Evolutionary conservation across 2,113 vertebrate species (phyloP), one percentile per base, ranked within the genome.

Genomic region (Plecturocebus donacophilus): DNA sequence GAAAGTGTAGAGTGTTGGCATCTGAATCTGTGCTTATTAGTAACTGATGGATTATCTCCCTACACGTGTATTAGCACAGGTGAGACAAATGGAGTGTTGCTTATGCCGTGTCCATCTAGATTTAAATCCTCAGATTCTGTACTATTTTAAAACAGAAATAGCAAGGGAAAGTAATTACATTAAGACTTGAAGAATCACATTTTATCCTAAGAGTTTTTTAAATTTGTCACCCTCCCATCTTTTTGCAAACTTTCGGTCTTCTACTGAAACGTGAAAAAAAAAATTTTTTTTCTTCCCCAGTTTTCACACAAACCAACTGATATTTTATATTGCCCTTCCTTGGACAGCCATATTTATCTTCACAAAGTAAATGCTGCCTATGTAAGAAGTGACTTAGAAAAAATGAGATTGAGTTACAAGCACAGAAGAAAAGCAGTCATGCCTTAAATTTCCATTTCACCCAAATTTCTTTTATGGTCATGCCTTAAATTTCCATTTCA

Each of bases 21-120:
- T 79, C 54, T 58, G 89, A 83, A n/a, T 82, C 54, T 92, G 21
- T 94, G 75, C 91, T 90, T 91, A 73, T 96, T 94, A 90, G 82
- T 94, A 47, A 61, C 73, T 89, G 77, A 92, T 90, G 82, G 77
- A 97, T 96, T 54, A 6, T 71, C 38, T 89, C 38, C 30, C 54
- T 1, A 3, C 27, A 0, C 68, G 45, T 12, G 20, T 32, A 42
- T 96, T 73, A 87, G 56, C 35, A 54, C 20, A 90, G 77, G 80
- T 19, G 45, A 90, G 81, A 94, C 45, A 93, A 91, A 97, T 89
- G 85, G 35, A 81, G 0, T 1, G 13, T 45, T 38, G 2, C 20
- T 1, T 17, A 3, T 64, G 54, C 54, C 0, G 1, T 38, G 87
- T 88, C 86, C 92, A 38, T 58, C 49, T 56, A 42, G 45, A 92